These are phyloP conservation scores for Parazoanthus swiftii DNA, from an alignment of 92 coral and sea anemone genomes.

Conservation along the genomic window DNA sequence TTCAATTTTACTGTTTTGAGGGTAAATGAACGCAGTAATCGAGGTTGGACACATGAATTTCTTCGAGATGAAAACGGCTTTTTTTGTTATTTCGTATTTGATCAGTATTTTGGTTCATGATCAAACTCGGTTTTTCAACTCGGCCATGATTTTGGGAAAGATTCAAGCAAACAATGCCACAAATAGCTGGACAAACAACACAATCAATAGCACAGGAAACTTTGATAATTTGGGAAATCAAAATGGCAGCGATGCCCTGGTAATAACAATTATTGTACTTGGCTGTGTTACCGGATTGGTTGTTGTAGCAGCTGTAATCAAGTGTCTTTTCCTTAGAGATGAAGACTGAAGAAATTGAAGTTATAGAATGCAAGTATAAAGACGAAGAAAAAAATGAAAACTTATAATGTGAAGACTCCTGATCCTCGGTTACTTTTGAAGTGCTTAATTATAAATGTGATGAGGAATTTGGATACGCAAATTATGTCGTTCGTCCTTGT, in stretches of 20 bases:
- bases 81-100: neutral
- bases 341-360: neutral
- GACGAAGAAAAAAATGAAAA: no score
- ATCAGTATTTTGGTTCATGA: neutral
- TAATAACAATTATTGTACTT: slow-evolving; percentile 23
- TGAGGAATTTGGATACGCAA: neutral
- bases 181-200: slow-evolving; percentile 16
- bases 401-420: neutral
- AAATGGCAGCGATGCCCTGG: neutral
- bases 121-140: neutral
- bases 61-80: neutral
- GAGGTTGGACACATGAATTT: neutral
- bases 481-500: neutral
- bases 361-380: neutral
- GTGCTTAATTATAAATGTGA: neutral
- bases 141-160: slow-evolving; percentile 7
- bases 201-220: slow-evolving; percentile 6
- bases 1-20: neutral
- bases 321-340: neutral
- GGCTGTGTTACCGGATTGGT: slow-evolving; percentile 17
- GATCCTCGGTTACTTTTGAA: neutral
- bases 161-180: slow-evolving; percentile 9
- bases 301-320: neutral
- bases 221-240: neutral
- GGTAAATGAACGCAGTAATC: neutral